These are phyloP conservation scores for Aleiodes alternator DNA, from an alignment of 2,888 invertebrate species.

Conservation along the genomic window DNA sequence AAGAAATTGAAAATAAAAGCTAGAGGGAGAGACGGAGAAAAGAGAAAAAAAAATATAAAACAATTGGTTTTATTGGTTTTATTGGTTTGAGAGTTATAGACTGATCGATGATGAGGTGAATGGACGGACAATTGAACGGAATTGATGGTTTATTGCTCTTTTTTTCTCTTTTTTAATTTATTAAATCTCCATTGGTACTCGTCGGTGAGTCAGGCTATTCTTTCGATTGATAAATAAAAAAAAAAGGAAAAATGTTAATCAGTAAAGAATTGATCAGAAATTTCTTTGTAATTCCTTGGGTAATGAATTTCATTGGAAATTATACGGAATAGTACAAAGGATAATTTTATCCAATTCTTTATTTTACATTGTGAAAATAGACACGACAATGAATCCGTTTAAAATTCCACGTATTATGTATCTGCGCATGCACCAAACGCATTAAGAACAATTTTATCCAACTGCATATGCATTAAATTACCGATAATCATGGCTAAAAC, in stretches of 20 bases:
- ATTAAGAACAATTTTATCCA: constrained; percentile 29
- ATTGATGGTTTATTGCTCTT: constrained; percentile 39
- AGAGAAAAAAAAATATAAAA: constrained; percentile 22
- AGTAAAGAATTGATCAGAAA: background rate
- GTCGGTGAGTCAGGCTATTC: too few species aligned
- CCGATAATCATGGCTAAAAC: constrained; percentile 60
- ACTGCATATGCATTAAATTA: constrained; percentile 55
- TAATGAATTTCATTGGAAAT: background rate
- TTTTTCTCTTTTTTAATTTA: too few species aligned
- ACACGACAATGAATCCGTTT: constrained; percentile 33
- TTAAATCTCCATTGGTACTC: too few species aligned
- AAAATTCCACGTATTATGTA: constrained; percentile 22
- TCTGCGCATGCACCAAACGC: constrained; percentile 8
- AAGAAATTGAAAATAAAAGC: constrained; percentile 22
- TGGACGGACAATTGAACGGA: constrained; percentile 32
- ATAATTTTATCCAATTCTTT: background rate
- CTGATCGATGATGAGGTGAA: constrained; percentile 10
- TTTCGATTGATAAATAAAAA: background rate
- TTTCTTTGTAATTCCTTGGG: background rate
- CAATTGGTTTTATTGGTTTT: background rate
- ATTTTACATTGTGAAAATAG: background rate
- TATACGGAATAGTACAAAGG: constrained; percentile 5
- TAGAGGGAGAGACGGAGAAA: background rate
- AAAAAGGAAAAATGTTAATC: background rate
- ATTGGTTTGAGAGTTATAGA: background rate